A percentile compares a stretch with the other conserved stretches of the same genome.
Conservation (phyloP, 23 tunicate species). For the Pegea sp. region DNA sequence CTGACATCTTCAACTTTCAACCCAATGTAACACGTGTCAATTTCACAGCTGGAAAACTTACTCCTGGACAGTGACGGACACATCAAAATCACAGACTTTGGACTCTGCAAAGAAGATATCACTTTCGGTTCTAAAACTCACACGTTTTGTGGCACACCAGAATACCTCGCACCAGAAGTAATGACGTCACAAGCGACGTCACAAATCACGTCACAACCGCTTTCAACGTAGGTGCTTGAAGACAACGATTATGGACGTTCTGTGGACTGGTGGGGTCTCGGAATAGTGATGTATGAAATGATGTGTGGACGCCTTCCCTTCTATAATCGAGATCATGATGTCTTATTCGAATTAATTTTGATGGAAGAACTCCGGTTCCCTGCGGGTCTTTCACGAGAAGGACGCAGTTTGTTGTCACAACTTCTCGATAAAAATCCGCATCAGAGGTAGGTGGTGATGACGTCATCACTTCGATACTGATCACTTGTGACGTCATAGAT, state of each 20-base stretch:
- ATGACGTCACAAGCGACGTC: too few species aligned
- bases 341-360: constrained; percentile 54
- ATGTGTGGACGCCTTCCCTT: constrained; percentile 90
- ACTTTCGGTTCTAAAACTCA: constrained; percentile 46
- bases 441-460: constrained; percentile 16
- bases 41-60: constrained; percentile 58
- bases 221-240: constrained; percentile 68
- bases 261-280: constrained; percentile 98
- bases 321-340: constrained; percentile 74
- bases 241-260: constrained; percentile 91
- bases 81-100: constrained; percentile 95
- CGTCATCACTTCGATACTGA: neutral
- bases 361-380: constrained; percentile 70
- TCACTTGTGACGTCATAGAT: constrained; percentile 8
- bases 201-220: too few species aligned
- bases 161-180: constrained; percentile 97
- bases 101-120: constrained; percentile 78
- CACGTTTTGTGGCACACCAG: constrained; percentile 95
- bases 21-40: too few species aligned
- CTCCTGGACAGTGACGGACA: constrained; percentile 95
- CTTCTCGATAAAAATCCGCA: constrained; percentile 54
- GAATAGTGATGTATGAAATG: constrained; percentile 93
- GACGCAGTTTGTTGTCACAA: constrained; percentile 26
- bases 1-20: too few species aligned
- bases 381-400: constrained; percentile 25